Base-by-base conservation (phyloP, 1,140 invertebrate genomes). In the Harpegnathos saltator region DNA sequence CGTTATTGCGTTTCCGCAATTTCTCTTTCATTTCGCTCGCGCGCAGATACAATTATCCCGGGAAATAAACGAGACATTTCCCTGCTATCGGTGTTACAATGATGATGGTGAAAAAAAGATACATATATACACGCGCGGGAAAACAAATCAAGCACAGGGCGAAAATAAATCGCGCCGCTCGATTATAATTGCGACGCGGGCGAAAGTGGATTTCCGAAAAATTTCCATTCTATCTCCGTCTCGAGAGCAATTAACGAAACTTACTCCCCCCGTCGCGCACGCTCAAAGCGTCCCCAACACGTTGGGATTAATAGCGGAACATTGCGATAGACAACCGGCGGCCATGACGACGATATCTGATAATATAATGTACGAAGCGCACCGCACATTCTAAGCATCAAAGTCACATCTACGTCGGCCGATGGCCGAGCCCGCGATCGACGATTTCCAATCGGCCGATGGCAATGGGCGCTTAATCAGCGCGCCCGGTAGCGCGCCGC, bases 371-470 rank as follows among this genome's bases (percentile, higher is more conserved):
- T 19, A 1, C n/a, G 54, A 5, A n/a, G n/a, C n/a, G 3, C 14
- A 4, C 19, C 38, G 15, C 38, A 17, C 61, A 17, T 52, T 22
- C 24, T n/a, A 22, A 17, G n/a, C 33, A 61, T n/a, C 19, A n/a
- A 15, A 62, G 11, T 29, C 22, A 26, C 61, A 50, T 52, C 38
- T 5, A 29, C 48, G 17, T 48, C 17, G 0, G 54, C 19, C 48
- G 24, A 73, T 44, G 12, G 24, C 5, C 29, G 38, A 59, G 59
- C 50, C 65, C 52, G 44, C 24, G 56, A 58, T n/a, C 38, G 38
- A 2, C 56, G 24, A 84, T 84, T 84, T 78, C 59, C 65, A 54
- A 84, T 84, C 75, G 50, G 29, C 26, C 62, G 38, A 15, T 15
- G 29, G 52, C 56, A 58, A 81, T 81, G 52, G 44, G 22, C 52